Base-by-base conservation (phyloP, 2,797 vertebrate species). In the Lepus townsendii region DNA sequence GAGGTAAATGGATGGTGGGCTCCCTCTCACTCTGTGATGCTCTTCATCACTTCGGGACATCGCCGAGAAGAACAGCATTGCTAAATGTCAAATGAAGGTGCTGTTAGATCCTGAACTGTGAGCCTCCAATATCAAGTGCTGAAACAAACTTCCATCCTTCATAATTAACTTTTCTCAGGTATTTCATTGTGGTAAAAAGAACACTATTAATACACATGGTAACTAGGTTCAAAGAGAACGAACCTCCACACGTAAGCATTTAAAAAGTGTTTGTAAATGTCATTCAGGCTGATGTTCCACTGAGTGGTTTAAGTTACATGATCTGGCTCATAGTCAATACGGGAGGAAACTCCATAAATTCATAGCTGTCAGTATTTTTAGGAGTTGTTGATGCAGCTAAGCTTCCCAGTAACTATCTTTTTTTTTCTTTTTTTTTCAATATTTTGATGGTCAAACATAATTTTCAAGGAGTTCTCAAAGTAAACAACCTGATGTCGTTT, bases 391-490 rank as follows among this genome's bases (percentile, higher is more conserved):
- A 66, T 82, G 7, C 8, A 89, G 80, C 19, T 82, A 12, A 54
- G 2, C 57, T 3, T 7, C 24, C 66, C 4, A 22, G 6, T 17
- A 76, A 27, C 5, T 71, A 27, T 1, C 26, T 42, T 73, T 38
- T 24, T 3, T 69, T 20, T 52, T 19, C 68, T 71, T 52, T 22
- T 75, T 71, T 52, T 22, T 32, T 5, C 9, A 32, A 3, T 20
- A 57, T 86, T 73, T 80, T 92, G 32, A 79, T 83, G 73, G 50
- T 83, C 35, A 69, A 73, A 72, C 50, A 71, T 20, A 78, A 32
- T 42, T 75, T 27, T 80, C 72, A 95, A 62, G 83, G 50, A 77
- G 52, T 83, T 27, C 68, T 84, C 9, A 71, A 80, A 84, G 80
- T 66, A 73, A 95, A 73, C 20, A 7, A 54, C 11, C 14, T 57